Conservation (phyloP, 2,113 vertebrate species). For the Pristiophorus japonicus region DNA sequence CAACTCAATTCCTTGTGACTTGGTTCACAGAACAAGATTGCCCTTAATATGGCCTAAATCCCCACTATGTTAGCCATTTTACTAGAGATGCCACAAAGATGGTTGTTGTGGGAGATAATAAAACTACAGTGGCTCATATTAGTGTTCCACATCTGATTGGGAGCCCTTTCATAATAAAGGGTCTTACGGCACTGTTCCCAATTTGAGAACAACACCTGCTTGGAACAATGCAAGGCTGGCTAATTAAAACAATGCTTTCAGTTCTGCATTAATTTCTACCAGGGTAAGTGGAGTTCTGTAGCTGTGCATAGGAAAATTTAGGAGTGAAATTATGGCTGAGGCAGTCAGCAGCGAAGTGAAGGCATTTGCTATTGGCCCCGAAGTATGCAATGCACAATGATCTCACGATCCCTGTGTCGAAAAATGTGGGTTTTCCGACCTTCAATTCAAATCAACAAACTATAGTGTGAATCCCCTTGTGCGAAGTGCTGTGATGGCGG, state of each 20-base stretch:
- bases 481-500: too few species aligned
- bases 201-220: not conserved
- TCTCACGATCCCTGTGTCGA: too few species aligned
- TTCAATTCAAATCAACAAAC: too few species aligned
- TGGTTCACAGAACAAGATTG: not conserved
- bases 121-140: not conserved
- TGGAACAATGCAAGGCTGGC: not conserved
- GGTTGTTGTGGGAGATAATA: not conserved
- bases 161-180: too few species aligned
- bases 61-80: not conserved
- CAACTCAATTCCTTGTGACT: not conserved
- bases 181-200: not conserved
- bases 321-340: not conserved
- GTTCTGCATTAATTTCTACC: not conserved
- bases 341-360: too few species aligned
- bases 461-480: too few species aligned
- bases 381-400: too few species aligned
- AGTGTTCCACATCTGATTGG: not conserved
- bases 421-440: too few species aligned
- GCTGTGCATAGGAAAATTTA: not conserved
- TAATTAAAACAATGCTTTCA: not conserved
- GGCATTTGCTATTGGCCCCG: too few species aligned
- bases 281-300: not conserved
- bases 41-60: not conserved
- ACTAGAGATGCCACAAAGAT: too few species aligned